A percentile compares a stretch with the other conserved stretches of the same genome.
Evolutionary conservation across 2,797 vertebrate genomes (phyloP).

Genomic region (Chiroxiphia lanceolata): DNA sequence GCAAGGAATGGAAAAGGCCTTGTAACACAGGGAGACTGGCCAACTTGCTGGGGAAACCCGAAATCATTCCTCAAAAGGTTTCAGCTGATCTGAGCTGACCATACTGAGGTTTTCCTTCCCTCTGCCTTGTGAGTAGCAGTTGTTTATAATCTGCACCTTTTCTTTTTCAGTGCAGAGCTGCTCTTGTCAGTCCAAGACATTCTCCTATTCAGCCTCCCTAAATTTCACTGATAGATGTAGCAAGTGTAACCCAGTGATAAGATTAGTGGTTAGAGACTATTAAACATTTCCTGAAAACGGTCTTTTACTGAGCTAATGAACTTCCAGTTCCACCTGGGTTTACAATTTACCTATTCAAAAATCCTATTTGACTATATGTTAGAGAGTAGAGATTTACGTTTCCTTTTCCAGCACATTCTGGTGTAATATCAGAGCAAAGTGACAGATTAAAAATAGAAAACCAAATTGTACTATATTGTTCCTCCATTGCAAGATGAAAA

Average conservation of each 20-base stretch:
- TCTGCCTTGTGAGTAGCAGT: background rate
- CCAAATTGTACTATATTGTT: background rate
- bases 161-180: background rate
- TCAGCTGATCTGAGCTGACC: background rate
- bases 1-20: background rate
- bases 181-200: background rate
- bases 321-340: background rate
- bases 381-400: background rate
- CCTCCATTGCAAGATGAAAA: background rate
- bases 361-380: background rate
- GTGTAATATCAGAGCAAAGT: background rate
- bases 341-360: background rate
- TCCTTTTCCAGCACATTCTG: background rate
- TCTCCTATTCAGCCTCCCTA: background rate
- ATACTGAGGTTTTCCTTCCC: background rate
- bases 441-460: background rate
- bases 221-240: background rate
- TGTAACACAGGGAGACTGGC: background rate
- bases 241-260: slow-evolving; percentile 28
- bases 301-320: background rate
- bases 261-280: background rate
- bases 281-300: background rate
- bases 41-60: background rate
- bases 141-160: background rate
- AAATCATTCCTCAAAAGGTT: background rate